phyloP scores from a whole-genome alignment of 1,140 invertebrate species.

The Bombus superbus region DNA sequence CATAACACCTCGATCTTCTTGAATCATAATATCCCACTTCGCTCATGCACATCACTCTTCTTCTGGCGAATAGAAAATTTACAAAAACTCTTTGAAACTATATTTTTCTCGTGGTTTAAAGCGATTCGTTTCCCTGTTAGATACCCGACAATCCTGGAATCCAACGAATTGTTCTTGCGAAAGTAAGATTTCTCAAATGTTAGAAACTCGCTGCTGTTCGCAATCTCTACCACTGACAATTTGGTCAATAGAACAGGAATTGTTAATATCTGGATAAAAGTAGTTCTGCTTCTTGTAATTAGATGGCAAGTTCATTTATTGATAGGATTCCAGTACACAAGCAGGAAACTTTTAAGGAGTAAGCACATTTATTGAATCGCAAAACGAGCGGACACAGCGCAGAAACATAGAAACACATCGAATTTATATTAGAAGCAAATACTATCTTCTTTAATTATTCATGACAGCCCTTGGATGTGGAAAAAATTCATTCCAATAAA shows the following conservation, averaged over 20 bases:
- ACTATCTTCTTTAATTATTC: no score
- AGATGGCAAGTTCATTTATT: no score
- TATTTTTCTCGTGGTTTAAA: neutral
- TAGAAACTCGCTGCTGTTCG: neutral
- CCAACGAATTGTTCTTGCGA: slow-evolving; percentile 1
- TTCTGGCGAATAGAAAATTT: neutral
- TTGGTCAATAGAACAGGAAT: neutral
- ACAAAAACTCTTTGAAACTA: slow-evolving; percentile 1
- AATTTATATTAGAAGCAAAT: neutral
- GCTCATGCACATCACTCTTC: neutral
- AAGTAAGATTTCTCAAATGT: slow-evolving; percentile 1
- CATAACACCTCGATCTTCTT: slow-evolving; percentile 9
- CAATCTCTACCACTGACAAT: neutral
- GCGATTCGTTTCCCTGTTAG: neutral
- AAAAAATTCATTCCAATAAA: slow-evolving; percentile 48
- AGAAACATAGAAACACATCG: neutral
- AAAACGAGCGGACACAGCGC: neutral
- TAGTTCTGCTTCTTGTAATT: neutral
- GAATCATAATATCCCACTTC: neutral
- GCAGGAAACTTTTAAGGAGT: no score
- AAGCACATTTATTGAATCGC: neutral
- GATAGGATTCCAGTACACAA: no score
- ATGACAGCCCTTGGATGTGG: no score
- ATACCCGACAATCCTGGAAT: neutral
- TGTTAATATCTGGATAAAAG: neutral